Conservation (phyloP, 2,797 vertebrate genomes). For the Serranus cabrilla region DNA sequence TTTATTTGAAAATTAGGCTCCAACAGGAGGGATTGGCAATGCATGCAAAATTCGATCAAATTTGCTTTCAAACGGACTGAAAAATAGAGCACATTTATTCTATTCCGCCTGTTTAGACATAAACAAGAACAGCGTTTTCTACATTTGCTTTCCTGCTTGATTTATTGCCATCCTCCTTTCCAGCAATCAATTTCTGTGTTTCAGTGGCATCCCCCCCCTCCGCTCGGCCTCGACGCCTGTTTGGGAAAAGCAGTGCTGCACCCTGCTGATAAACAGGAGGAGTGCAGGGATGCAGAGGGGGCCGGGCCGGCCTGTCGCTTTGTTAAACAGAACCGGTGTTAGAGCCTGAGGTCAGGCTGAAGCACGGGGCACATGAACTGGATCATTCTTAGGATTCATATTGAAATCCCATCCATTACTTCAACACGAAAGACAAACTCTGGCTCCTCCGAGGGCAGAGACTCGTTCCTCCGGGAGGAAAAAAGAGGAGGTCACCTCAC, state of each 20-base stretch:
- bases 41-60: slow-evolving; percentile 82
- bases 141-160: slow-evolving; percentile 85
- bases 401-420: slow-evolving; percentile 18
- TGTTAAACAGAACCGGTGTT: slow-evolving; percentile 11
- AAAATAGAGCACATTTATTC: slow-evolving; percentile 86
- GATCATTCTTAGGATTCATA: not conserved
- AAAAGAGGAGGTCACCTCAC: slow-evolving; percentile 65
- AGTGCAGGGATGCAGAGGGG: slow-evolving; percentile 54
- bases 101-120: slow-evolving; percentile 87
- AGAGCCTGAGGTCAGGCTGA: not conserved
- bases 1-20: slow-evolving; percentile 58
- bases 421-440: slow-evolving; percentile 10
- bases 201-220: slow-evolving; percentile 58
- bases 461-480: slow-evolving; percentile 28
- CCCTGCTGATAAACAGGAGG: slow-evolving; percentile 87
- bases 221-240: slow-evolving; percentile 21
- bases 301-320: slow-evolving; percentile 18
- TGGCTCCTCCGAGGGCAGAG: not conserved
- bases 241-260: slow-evolving; percentile 93
- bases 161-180: slow-evolving; percentile 86
- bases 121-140: slow-evolving; percentile 87
- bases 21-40: slow-evolving; percentile 74
- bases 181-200: slow-evolving; percentile 85
- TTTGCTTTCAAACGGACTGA: slow-evolving; percentile 86
- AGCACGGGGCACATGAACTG: not conserved